These are phyloP conservation scores for Tetragonula clypearis DNA, from an alignment of 1,140 invertebrate species.

Conservation along the genomic window DNA sequence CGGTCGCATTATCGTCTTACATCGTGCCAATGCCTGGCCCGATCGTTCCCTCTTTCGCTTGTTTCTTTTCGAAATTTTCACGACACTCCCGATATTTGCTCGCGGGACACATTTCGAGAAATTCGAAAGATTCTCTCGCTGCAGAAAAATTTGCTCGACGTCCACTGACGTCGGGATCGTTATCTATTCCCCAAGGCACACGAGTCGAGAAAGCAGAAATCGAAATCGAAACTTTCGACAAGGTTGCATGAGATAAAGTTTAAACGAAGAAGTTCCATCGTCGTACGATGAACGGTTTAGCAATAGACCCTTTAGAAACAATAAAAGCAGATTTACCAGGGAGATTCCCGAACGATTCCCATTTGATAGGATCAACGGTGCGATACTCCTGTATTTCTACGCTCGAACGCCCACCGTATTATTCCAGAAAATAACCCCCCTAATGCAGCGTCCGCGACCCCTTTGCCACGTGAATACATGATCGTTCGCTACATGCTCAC, in stretches of 20 bases:
- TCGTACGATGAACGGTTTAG: not conserved
- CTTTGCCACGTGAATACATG: conserved; percentile 63
- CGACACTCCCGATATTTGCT: not conserved
- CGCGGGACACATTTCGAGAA: not conserved
- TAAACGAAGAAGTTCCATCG: not conserved
- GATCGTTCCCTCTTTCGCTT: not conserved
- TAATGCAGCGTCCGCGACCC: conserved; percentile 38
- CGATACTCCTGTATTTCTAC: conserved; percentile 71
- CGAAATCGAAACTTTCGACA: no score
- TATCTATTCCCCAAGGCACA: not conserved
- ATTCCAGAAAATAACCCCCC: conserved; percentile 65
- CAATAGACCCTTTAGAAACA: conserved; percentile 49
- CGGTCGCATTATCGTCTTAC: conserved; percentile 75
- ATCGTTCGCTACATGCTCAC: not conserved
- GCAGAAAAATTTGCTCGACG: not conserved
- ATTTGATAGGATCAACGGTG: conserved; percentile 62
- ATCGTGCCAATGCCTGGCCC: conserved; percentile 45
- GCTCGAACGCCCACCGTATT: conserved; percentile 69
- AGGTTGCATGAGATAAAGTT: not conserved
- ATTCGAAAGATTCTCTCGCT: rapidly evolving
- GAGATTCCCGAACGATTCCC: conserved; percentile 61
- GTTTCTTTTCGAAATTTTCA: not conserved
- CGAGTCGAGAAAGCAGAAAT: not conserved
- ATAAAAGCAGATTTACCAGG: conserved; percentile 64
- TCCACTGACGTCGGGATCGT: no score